Conservation (phyloP, 2,797 vertebrate genomes). For the Poecilia velifera region DNA sequence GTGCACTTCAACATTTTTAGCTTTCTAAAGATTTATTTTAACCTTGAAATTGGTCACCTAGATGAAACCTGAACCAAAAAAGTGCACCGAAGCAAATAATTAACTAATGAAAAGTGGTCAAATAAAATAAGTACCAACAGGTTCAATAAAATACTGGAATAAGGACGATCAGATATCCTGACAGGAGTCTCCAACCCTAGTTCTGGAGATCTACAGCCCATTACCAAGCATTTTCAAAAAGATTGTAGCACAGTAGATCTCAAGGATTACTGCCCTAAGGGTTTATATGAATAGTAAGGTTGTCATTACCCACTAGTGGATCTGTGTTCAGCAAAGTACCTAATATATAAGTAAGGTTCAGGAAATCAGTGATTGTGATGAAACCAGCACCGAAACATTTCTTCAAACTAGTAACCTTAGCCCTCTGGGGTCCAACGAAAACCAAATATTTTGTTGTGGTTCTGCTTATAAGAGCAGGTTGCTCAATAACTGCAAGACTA, state of each 20-base stretch:
- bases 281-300: neutral
- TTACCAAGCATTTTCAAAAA: too few species aligned
- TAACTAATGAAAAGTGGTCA: neutral
- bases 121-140: neutral
- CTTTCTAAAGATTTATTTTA: neutral
- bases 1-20: neutral
- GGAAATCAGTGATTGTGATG: conserved; percentile 3
- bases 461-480: neutral
- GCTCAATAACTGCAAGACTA: neutral
- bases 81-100: neutral
- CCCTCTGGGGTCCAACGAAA: conserved; percentile 58
- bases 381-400: neutral
- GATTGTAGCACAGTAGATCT: too few species aligned
- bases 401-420: conserved; percentile 42
- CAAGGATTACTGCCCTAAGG: neutral
- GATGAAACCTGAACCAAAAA: neutral
- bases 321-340: neutral
- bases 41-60: neutral
- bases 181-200: neutral
- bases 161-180: neutral
- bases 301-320: neutral
- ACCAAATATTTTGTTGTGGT: neutral
- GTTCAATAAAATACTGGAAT: neutral
- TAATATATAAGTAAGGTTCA: neutral
- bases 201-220: too few species aligned